Evolutionary conservation across 2,888 invertebrate species (phyloP).

Genomic region (Venustoraphidia nigricollis): DNA sequence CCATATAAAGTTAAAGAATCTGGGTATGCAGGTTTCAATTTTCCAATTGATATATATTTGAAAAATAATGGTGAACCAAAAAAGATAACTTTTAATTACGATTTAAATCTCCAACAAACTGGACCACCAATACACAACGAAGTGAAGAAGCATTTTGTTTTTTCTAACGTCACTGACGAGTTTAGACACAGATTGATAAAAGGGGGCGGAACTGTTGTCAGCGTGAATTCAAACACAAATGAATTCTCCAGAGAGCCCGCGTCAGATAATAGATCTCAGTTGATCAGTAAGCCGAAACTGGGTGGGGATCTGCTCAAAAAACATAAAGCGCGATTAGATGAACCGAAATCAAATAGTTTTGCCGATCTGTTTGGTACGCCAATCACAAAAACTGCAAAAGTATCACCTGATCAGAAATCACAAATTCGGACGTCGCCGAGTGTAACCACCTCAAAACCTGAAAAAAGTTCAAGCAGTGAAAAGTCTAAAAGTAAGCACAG

Average conservation of each 20-base stretch:
- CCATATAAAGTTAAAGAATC: constrained; percentile 82
- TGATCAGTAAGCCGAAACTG: constrained; percentile 57
- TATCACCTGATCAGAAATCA: constrained; percentile 45
- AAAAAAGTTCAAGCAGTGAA: constrained; percentile 34
- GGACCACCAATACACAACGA: constrained; percentile 56
- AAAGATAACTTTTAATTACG: constrained; percentile 69
- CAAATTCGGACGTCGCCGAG: constrained; percentile 23
- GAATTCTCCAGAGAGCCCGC: constrained; percentile 40
- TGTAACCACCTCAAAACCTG: constrained; percentile 36
- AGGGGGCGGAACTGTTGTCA: constrained; percentile 55
- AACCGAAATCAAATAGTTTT: constrained; percentile 48
- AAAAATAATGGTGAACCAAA: constrained; percentile 84
- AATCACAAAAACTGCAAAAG: constrained; percentile 58
- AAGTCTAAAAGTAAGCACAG: constrained; percentile 33
- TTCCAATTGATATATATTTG: constrained; percentile 80
- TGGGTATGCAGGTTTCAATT: constrained; percentile 88
- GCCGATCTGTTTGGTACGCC: constrained; percentile 72
- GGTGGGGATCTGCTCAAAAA: constrained; percentile 29
- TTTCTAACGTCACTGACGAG: constrained; percentile 76
- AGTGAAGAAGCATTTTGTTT: constrained; percentile 69
- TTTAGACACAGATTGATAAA: constrained; percentile 74
- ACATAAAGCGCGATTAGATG: constrained; percentile 24
- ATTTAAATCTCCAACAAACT: constrained; percentile 63
- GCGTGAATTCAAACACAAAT: neutral
- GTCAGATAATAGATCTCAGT: constrained; percentile 37